Percentiles rank a stretch among this genome's conserved stretches.
These are phyloP conservation scores for Phrynocephalus forsythii DNA, from an alignment of 2,797 vertebrate species.

Conservation along the genomic window DNA sequence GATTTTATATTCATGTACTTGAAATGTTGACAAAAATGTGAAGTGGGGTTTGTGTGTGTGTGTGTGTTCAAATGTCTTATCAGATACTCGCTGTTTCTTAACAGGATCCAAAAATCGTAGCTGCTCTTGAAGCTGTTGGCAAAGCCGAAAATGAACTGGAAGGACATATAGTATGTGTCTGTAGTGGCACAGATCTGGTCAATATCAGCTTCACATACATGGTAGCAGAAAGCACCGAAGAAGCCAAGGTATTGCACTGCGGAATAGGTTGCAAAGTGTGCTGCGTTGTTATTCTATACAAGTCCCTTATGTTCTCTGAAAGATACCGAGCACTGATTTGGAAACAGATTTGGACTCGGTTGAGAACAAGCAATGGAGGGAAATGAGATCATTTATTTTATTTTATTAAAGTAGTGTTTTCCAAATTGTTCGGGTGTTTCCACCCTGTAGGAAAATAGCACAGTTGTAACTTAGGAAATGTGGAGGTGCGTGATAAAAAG, in stretches of 20 bases:
- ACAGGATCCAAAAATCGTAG: conserved; percentile 95
- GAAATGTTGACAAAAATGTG: conserved; percentile 29
- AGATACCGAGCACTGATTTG: conserved; percentile 13
- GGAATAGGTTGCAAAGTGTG: conserved; percentile 9
- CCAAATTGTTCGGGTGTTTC: conserved; percentile 10
- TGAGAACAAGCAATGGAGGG: not conserved
- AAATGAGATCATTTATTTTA: not conserved
- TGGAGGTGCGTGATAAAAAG: conserved; percentile 24
- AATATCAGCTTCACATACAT: conserved; percentile 98
- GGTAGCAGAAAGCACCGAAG: conserved; percentile 92
- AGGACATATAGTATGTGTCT: conserved; percentile 93
- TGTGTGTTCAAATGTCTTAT: conserved; percentile 45
- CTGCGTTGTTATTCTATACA: conserved; percentile 14
- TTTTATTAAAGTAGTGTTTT: not conserved
- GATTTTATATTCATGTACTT: not conserved
- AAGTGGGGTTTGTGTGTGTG: not conserved
- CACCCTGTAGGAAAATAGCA: conserved; percentile 8
- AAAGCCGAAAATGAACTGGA: conserved; percentile 93
- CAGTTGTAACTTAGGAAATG: conserved; percentile 22
- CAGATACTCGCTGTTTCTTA: conserved; percentile 52
- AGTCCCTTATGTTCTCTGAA: conserved; percentile 11
- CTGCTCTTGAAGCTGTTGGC: conserved; percentile 90
- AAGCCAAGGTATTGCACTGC: conserved; percentile 87
- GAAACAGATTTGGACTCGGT: fast-evolving
- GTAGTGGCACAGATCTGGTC: conserved; percentile 95